A percentile compares a stretch with the other conserved stretches of the same genome.
Evolutionary conservation across 2,797 vertebrate species (phyloP).

Genomic region (Harpagifer antarcticus): DNA sequence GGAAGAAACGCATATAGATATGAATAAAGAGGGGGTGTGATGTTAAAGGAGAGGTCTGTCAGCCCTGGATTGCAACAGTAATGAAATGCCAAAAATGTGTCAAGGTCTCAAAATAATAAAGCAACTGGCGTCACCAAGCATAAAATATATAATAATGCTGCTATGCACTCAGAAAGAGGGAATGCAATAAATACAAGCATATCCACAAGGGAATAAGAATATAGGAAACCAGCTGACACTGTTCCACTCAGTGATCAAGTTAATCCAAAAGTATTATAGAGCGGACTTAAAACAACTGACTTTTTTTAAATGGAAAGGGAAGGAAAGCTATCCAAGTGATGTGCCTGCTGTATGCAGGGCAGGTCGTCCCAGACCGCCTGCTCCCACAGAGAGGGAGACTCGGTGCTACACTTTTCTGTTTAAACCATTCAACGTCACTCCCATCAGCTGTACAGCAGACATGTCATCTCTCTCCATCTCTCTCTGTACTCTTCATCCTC

Average conservation of each 20-base stretch:
- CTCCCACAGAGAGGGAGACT: slow-evolving; percentile 32
- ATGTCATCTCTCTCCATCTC: background rate
- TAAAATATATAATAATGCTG: slow-evolving; percentile 14
- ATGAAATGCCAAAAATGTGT: slow-evolving; percentile 45
- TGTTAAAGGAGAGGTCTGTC: slow-evolving; percentile 8
- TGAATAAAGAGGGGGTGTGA: background rate
- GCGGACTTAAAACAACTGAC: slow-evolving; percentile 20
- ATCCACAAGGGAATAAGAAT: background rate
- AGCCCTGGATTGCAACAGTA: slow-evolving; percentile 9
- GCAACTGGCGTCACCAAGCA: background rate
- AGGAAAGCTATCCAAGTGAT: slow-evolving; percentile 16
- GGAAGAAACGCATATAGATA: slow-evolving; percentile 19
- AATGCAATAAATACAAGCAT: background rate
- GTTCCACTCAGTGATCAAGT: slow-evolving; percentile 42
- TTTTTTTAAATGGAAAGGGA: slow-evolving; percentile 7
- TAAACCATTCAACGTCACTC: slow-evolving; percentile 17
- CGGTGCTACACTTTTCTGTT: slow-evolving; percentile 20
- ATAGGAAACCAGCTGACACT: background rate
- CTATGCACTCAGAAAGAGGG: background rate
- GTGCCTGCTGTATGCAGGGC: slow-evolving; percentile 43
- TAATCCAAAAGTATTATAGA: slow-evolving; percentile 32
- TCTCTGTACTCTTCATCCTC: background rate
- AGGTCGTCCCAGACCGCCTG: slow-evolving; percentile 16
- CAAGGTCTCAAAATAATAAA: slow-evolving; percentile 61
- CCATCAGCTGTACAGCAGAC: slow-evolving; percentile 1